Conservation (phyloP, 2,113 vertebrate species). For the Erinaceus europaeus region DNA sequence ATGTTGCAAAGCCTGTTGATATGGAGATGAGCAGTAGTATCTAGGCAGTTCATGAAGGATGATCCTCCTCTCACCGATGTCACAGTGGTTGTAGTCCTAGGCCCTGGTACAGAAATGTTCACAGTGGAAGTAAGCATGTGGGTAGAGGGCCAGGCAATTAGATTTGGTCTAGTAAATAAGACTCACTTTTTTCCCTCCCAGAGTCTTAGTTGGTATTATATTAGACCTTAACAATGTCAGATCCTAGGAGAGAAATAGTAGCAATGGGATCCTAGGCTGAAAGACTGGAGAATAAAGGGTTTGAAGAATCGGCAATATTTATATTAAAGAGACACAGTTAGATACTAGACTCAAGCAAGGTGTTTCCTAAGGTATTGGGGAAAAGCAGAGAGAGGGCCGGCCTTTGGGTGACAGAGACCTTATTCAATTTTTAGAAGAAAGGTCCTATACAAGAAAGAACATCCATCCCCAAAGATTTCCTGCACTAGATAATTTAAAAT, state of each 20-base stretch:
- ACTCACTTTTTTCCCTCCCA: not conserved
- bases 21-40: not conserved
- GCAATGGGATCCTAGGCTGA: not conserved
- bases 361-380: not conserved
- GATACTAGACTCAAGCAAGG: not conserved
- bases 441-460: not conserved
- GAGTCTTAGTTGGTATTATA: not conserved
- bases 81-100: not conserved
- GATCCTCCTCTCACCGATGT: not conserved
- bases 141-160: not conserved
- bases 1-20: not conserved
- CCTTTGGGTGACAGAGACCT: not conserved
- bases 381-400: not conserved
- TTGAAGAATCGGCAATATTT: not conserved
- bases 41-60: not conserved
- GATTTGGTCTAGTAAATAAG: not conserved
- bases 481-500: constrained; percentile 28
- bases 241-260: not conserved
- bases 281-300: not conserved
- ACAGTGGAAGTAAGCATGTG: not conserved
- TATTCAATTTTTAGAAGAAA: constrained; percentile 33
- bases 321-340: not conserved
- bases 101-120: not conserved
- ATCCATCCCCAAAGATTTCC: not conserved
- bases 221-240: not conserved